Evolutionary conservation across 1,140 invertebrate species (phyloP).

Genomic region (Pseudachorutes palmiensis): DNA sequence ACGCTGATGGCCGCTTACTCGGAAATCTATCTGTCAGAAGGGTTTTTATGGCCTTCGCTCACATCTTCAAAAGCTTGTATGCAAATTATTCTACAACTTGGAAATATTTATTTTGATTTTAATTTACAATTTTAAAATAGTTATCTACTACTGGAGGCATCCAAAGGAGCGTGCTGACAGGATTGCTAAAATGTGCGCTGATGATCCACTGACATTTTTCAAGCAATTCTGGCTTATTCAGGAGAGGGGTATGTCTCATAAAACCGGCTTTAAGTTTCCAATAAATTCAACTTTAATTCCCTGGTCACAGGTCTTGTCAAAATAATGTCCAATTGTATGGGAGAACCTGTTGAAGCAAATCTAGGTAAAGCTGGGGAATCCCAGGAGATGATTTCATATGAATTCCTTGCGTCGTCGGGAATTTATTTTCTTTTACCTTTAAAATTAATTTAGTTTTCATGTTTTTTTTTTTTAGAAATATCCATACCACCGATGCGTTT

Average conservation of each 20-base stretch:
- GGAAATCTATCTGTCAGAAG: conserved; percentile 30
- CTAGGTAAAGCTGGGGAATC: background rate
- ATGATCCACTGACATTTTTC: conserved; percentile 36
- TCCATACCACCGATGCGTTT: conserved; percentile 30
- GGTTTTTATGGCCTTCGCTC: conserved; percentile 23
- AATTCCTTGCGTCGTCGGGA: too few species aligned
- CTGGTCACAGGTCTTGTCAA: conserved; percentile 29
- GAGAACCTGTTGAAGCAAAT: conserved; percentile 35
- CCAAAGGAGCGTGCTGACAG: conserved; percentile 29
- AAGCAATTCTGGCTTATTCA: conserved; percentile 37
- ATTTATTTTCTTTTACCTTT: too few species aligned
- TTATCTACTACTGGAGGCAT: conserved; percentile 34
- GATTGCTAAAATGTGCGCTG: conserved; percentile 30
- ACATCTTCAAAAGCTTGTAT: conserved; percentile 31
- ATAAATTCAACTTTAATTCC: conserved; percentile 1
- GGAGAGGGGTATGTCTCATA: conserved; percentile 28
- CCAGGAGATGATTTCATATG: too few species aligned
- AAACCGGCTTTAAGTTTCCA: too few species aligned
- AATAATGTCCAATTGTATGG: conserved; percentile 33
- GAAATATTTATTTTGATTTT: background rate
- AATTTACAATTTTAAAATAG: background rate
- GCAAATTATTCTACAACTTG: conserved; percentile 1
- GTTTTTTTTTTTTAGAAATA: conserved; percentile 25
- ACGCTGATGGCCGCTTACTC: conserved; percentile 35
- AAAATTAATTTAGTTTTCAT: too few species aligned